Evolutionary conservation across 2,888 invertebrate genomes (phyloP), one percentile per base, ranked within the genome.

Genomic region (Scaptomyza reducta): DNA sequence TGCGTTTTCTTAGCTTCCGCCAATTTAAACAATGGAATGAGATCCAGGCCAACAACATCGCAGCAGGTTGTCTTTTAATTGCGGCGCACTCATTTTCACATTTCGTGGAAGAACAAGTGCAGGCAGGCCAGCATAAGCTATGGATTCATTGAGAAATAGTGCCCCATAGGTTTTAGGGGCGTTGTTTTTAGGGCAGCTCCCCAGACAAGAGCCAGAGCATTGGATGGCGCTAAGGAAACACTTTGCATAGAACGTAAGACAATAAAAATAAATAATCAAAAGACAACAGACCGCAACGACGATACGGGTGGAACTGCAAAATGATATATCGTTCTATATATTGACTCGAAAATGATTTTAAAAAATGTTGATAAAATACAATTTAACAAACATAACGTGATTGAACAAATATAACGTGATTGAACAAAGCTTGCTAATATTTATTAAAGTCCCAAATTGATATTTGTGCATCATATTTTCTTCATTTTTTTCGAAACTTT

Each of bases 1-100:
- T 53, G 42, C 51, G 2, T 14, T 38, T 38, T 14, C n/a, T 59
- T 62, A 61, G 69, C 82, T 76, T 82, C 87, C 82, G 82, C 84
- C 76, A 83, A 83, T 83, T 70, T 47, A 47, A 25, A n/a, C n/a
- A 10, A 16, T n/a, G 33, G n/a, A n/a, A 3, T 56, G 18, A 61
- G 74, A 70, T 81, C 69, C 55, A 78, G 78, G 67, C 56, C 81
- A 64, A 54, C 14, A 40, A 40, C 63, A 62, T 41, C 87, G 11
- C 87, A 82, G 82, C 82, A 81, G 82, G 82, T 67, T 81, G 70
- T 76, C 77, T 63, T 64, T 68, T 83, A 83, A 83, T 83, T 83
- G 82, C 77, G 87, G 81, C 62, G 5, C 60, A 27, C n/a, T 31
- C 35, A 16, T 25, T 66, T 54, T 55, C 9, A 29, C 33, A 14